These are phyloP conservation scores for Novumbra hubbsi DNA, from an alignment of 2,797 vertebrate species.

Conservation along the genomic window DNA sequence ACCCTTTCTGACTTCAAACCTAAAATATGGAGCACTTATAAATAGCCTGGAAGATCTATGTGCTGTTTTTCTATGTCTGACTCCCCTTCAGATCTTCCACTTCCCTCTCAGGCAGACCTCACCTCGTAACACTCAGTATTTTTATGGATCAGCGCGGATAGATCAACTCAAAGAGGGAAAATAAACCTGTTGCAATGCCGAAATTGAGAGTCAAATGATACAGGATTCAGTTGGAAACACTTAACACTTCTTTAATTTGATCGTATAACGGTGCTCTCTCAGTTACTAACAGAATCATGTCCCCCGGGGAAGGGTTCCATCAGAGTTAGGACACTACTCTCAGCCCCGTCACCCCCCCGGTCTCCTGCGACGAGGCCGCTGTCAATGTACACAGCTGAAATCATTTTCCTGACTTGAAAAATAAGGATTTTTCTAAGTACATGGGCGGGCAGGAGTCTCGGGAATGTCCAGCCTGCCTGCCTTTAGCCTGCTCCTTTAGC, in stretches of 20 bases:
- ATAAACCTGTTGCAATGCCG: conserved; percentile 49
- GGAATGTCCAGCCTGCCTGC: conserved; percentile 56
- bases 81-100: too few species aligned
- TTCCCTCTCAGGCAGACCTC: too few species aligned
- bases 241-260: conserved; percentile 56
- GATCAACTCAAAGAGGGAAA: conserved; percentile 54
- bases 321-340: neutral
- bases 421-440: conserved; percentile 51
- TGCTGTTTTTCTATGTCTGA: too few species aligned
- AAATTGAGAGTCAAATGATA: conserved; percentile 18
- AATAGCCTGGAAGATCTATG: too few species aligned
- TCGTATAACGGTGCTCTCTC: conserved; percentile 43
- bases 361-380: conserved; percentile 71
- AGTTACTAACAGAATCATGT: conserved; percentile 32
- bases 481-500: too few species aligned
- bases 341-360: conserved; percentile 36
- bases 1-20: too few species aligned
- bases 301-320: conserved; percentile 54
- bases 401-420: conserved; percentile 66
- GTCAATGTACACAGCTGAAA: conserved; percentile 72
- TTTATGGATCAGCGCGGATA: conserved; percentile 13
- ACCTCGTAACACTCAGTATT: too few species aligned
- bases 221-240: conserved; percentile 62
- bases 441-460: conserved; percentile 38
- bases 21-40: too few species aligned